Conservation (phyloP, 1,140 invertebrate species). For the Zelostemma sp. region DNA sequence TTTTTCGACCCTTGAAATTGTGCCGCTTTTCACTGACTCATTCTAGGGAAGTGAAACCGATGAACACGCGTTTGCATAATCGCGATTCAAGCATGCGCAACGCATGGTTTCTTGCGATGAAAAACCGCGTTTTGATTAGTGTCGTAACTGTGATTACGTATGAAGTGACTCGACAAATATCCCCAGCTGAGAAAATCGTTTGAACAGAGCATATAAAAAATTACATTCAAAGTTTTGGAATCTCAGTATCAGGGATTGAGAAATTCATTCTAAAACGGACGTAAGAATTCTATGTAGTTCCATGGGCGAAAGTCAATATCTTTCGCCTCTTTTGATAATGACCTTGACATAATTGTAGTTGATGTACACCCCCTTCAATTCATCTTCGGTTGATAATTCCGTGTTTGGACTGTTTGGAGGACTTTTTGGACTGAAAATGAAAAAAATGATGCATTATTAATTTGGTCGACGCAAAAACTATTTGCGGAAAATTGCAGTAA, state of each 20-base stretch:
- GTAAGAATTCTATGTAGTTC: too few species aligned
- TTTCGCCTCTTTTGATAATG: too few species aligned
- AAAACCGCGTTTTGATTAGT: too few species aligned
- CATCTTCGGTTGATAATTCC: slow-evolving; percentile 82
- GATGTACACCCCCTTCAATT: slow-evolving; percentile 84
- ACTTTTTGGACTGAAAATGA: slow-evolving; percentile 82
- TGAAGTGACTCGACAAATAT: not conserved
- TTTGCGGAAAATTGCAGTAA: too few species aligned
- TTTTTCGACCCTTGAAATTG: not conserved
- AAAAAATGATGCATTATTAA: slow-evolving; percentile 24
- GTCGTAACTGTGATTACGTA: not conserved
- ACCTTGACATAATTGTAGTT: slow-evolving; percentile 80
- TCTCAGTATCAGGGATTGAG: too few species aligned
- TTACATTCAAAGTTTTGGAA: too few species aligned
- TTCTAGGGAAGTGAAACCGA: not conserved
- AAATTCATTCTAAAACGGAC: too few species aligned
- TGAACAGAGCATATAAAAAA: too few species aligned
- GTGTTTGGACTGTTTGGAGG: slow-evolving; percentile 91
- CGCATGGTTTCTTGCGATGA: too few species aligned
- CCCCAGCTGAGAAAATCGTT: too few species aligned
- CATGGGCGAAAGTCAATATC: too few species aligned
- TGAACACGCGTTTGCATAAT: not conserved
- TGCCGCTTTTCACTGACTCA: not conserved
- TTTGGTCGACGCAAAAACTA: too few species aligned
- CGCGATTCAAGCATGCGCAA: not conserved